phyloP scores from a whole-genome alignment of 2,888 invertebrate species.

The Sphecodes monilicornis region DNA sequence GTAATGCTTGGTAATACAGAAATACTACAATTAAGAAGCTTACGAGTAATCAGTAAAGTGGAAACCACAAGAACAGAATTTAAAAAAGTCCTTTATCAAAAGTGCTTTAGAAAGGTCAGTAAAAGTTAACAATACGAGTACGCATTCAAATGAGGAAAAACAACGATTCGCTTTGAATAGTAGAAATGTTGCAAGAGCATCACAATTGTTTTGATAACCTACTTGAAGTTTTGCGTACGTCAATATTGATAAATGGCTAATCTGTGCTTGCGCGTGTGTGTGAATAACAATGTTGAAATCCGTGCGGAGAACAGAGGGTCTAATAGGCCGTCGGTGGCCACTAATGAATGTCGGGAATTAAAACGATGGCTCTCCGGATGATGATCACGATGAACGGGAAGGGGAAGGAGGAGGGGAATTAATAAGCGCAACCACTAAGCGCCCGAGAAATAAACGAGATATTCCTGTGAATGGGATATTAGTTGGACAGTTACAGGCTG shows the following conservation, averaged over 20 bases:
- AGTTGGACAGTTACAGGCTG: neutral
- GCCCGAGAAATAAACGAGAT: constrained; percentile 2
- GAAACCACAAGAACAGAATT: neutral
- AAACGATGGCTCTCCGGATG: neutral
- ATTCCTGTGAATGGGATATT: constrained; percentile 8
- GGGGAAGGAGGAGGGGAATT: neutral
- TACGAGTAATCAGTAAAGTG: neutral
- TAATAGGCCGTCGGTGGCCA: neutral
- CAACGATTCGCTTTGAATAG: neutral
- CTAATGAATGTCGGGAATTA: constrained; percentile 8
- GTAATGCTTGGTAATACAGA: too few relatives aligned
- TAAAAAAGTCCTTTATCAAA: neutral
- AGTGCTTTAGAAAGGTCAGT: neutral
- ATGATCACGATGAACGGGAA: neutral
- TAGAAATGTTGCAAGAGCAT: neutral
- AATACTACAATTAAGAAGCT: neutral
- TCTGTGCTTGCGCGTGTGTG: neutral
- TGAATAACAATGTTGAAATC: neutral
- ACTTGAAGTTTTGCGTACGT: neutral
- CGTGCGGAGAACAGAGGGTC: neutral
- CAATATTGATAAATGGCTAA: neutral
- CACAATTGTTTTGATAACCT: neutral
- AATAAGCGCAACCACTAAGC: neutral
- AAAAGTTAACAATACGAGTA: neutral
- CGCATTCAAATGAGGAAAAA: neutral